Percentiles rank a stretch among this genome's conserved stretches.
These are phyloP conservation scores for Bombus pascuorum DNA, from an alignment of 1,140 invertebrate genomes.

Conservation along the genomic window DNA sequence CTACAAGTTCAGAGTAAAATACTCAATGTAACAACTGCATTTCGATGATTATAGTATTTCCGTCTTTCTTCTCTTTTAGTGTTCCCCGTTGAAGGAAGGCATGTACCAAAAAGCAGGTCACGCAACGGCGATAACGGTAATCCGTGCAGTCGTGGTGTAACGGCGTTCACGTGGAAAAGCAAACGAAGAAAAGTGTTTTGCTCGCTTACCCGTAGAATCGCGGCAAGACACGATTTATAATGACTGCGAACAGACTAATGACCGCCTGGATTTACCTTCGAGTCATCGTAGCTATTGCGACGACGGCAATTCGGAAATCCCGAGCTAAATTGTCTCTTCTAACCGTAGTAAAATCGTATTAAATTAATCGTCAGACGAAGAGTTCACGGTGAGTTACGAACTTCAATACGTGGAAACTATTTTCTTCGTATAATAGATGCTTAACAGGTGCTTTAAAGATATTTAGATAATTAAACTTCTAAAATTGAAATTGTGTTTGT, in stretches of 20 bases:
- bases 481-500: background rate
- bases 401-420: background rate
- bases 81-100: background rate
- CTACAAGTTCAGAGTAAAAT: background rate
- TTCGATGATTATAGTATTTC: background rate
- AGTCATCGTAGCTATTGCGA: slow-evolving; percentile 42
- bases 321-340: slow-evolving; percentile 23
- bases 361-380: background rate
- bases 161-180: slow-evolving; percentile 61
- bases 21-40: no score
- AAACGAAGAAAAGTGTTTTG: slow-evolving; percentile 55
- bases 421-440: background rate
- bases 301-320: slow-evolving; percentile 49
- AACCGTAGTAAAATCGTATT: slow-evolving; percentile 1
- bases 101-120: slow-evolving; percentile 68
- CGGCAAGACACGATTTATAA: slow-evolving; percentile 6
- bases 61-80: slow-evolving; percentile 7
- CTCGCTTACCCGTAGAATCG: background rate
- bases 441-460: background rate
- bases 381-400: background rate
- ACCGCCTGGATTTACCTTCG: slow-evolving; percentile 50
- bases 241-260: slow-evolving; percentile 6
- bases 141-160: slow-evolving; percentile 61
- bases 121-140: slow-evolving; percentile 69
- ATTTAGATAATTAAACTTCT: background rate